phyloP scores from a whole-genome alignment of 2,888 invertebrate species.

The Icerya purchasi region DNA sequence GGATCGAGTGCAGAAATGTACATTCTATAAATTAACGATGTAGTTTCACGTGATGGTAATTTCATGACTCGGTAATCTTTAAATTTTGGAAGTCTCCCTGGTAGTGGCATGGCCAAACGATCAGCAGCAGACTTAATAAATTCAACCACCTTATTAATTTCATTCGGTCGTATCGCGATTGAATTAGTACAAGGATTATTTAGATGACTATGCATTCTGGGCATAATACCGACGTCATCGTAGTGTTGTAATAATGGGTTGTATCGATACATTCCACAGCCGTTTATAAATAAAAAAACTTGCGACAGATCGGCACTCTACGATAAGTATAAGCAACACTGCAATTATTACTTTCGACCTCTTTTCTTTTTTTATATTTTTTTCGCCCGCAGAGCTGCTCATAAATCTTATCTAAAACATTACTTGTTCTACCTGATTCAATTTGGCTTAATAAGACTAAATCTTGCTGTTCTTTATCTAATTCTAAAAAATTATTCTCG shows the following conservation, averaged over 20 bases:
- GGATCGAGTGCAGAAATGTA: background rate
- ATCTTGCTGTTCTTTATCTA: no score
- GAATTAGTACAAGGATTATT: background rate
- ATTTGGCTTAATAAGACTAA: no score
- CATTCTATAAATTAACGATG: background rate
- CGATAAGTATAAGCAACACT: background rate
- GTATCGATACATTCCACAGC: background rate
- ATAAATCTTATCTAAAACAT: background rate
- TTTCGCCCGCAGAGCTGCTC: background rate
- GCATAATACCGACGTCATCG: background rate
- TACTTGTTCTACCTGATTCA: no score
- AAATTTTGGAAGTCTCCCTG: background rate
- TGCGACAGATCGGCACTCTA: background rate
- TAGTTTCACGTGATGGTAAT: background rate
- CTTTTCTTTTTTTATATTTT: background rate
- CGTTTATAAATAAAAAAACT: background rate
- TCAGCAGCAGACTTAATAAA: background rate
- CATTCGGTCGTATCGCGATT: background rate
- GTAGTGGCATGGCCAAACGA: background rate
- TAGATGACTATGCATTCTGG: background rate
- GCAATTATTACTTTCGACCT: background rate
- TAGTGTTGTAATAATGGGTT: background rate
- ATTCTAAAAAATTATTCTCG: no score
- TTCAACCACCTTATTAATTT: background rate
- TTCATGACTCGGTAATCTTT: slow-evolving; percentile 1